Conservation (phyloP, 64 coral and sea anemone species). For the Montipora foliosa region DNA sequence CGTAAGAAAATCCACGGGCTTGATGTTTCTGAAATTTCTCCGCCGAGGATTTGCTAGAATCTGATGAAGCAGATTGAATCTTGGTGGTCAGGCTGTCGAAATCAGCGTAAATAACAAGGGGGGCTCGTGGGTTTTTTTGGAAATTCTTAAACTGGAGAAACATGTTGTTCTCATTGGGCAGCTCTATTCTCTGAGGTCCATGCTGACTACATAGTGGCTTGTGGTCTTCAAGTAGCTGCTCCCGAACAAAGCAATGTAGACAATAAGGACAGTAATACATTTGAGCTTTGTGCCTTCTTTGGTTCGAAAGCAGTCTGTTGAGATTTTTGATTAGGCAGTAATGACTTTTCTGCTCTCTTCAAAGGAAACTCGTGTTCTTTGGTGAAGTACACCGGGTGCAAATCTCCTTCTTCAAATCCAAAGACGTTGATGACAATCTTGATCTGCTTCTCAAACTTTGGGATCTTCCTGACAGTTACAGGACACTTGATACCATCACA, state of each 20-base stretch:
- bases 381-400: conserved; percentile 53
- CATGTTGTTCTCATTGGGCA: too few species aligned
- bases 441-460: not conserved
- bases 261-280: too few species aligned
- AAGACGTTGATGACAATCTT: too few species aligned
- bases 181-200: too few species aligned
- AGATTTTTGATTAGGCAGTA: not conserved
- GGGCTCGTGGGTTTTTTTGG: conserved; percentile 26
- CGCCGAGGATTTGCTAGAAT: too few species aligned
- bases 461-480: conserved; percentile 18
- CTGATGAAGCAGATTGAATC: too few species aligned
- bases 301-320: conserved; percentile 4
- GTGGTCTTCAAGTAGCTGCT: too few species aligned
- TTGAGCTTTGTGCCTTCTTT: too few species aligned
- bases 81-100: not conserved
- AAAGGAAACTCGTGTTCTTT: conserved; percentile 6
- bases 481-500: not conserved
- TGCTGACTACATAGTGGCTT: too few species aligned
- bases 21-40: too few species aligned
- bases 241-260: too few species aligned
- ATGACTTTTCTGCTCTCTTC: not conserved
- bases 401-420: conserved; percentile 54
- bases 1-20: too few species aligned
- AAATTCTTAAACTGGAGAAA: conserved; percentile 14
- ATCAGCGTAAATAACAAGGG: not conserved